Conservation (phyloP, 2,888 invertebrate species). For the Aleiodes testaceus region DNA sequence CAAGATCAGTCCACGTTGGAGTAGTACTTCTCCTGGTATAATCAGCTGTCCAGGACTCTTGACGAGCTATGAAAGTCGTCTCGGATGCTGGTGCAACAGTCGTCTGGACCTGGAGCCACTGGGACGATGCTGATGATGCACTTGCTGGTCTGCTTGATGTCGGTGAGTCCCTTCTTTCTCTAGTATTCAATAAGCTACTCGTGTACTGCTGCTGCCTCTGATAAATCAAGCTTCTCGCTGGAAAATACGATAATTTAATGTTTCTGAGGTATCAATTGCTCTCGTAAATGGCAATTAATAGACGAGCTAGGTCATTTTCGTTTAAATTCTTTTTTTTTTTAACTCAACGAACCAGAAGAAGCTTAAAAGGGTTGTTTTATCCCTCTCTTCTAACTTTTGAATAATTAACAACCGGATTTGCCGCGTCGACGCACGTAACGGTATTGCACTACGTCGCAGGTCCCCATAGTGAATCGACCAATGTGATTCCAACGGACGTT, state of each 20-base stretch:
- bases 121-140: conserved; percentile 54
- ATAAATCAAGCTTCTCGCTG: conserved; percentile 55
- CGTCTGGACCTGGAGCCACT: conserved; percentile 52
- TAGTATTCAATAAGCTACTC: conserved; percentile 47
- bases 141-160: conserved; percentile 62
- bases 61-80: conserved; percentile 53
- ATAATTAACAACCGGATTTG: conserved; percentile 44
- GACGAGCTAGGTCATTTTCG: conserved; percentile 18
- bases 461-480: conserved; percentile 31
- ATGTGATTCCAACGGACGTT: conserved; percentile 33
- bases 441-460: conserved; percentile 27
- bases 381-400: conserved; percentile 39
- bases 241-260: conserved; percentile 38
- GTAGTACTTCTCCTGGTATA: conserved; percentile 62
- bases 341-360: conserved; percentile 46
- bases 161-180: conserved; percentile 60
- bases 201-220: conserved; percentile 57
- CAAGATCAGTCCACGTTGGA: conserved; percentile 67
- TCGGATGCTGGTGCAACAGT: conserved; percentile 43
- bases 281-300: not conserved
- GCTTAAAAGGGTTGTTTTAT: conserved; percentile 57
- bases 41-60: conserved; percentile 59
- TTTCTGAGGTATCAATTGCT: not conserved
- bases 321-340: conserved; percentile 25
- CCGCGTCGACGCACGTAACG: conserved; percentile 31